A percentile compares a stretch with the other conserved stretches of the same genome.
Evolutionary conservation across 1,140 invertebrate species (phyloP).

Genomic region (Sarcophaga peregrina): DNA sequence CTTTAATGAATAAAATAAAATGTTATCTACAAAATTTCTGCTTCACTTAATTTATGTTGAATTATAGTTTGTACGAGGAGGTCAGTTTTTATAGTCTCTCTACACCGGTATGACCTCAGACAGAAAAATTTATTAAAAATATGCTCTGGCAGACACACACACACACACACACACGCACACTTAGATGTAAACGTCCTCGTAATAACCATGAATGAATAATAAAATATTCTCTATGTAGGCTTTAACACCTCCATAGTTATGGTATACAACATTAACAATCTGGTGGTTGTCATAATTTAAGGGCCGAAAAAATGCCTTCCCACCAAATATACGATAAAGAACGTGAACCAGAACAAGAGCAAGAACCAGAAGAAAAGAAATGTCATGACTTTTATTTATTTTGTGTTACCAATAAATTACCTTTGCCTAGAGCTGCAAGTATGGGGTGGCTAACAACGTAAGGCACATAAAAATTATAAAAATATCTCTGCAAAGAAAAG

Average conservation of each 20-base stretch:
- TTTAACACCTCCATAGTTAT: background rate
- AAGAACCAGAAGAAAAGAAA: background rate
- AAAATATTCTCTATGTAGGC: background rate
- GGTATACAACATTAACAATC: background rate
- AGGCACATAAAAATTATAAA: background rate
- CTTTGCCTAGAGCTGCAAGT: background rate
- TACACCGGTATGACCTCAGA: background rate
- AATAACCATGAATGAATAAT: too few relatives aligned
- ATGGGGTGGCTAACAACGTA: background rate
- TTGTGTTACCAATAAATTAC: background rate
- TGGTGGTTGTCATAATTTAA: constrained; percentile 15
- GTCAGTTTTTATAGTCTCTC: background rate
- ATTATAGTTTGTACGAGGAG: background rate
- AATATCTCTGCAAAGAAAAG: background rate
- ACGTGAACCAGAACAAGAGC: background rate
- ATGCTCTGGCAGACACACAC: too few relatives aligned
- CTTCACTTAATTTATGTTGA: constrained; percentile 20
- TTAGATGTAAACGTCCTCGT: too few relatives aligned
- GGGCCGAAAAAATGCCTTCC: too few relatives aligned
- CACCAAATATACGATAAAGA: background rate
- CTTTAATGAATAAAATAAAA: constrained; percentile 23
- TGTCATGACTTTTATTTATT: background rate
- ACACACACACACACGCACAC: too few relatives aligned
- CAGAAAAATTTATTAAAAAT: background rate
- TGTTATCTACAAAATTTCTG: constrained; percentile 21